These are phyloP conservation scores for Caenorhabditis sp. DNA, from an alignment of 2,888 invertebrate genomes.

Conservation along the genomic window DNA sequence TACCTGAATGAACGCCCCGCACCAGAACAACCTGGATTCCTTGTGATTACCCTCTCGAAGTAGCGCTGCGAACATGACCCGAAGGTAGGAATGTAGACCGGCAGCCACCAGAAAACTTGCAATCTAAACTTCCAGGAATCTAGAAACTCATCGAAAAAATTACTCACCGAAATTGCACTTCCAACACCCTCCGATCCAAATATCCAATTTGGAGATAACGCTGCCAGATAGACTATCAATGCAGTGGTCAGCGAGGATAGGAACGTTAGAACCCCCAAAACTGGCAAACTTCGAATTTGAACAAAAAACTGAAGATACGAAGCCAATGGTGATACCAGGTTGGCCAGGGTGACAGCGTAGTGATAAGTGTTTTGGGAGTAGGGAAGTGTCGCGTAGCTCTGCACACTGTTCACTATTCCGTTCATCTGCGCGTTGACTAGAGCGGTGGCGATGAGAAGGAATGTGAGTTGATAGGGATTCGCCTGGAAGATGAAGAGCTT, in stretches of 20 bases:
- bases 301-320: constrained; percentile 87
- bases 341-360: constrained; percentile 89
- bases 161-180: constrained; percentile 62
- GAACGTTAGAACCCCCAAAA: constrained; percentile 74
- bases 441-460: constrained; percentile 84
- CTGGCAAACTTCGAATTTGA: constrained; percentile 62
- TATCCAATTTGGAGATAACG: constrained; percentile 87
- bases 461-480: constrained; percentile 51
- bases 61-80: constrained; percentile 78
- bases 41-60: constrained; percentile 77
- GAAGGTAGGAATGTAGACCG: constrained; percentile 83
- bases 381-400: constrained; percentile 90
- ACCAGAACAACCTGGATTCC: constrained; percentile 84
- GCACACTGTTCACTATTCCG: constrained; percentile 90
- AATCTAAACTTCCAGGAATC: constrained; percentile 62
- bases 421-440: constrained; percentile 88
- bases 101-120: constrained; percentile 68
- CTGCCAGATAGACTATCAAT: constrained; percentile 88
- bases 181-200: constrained; percentile 59
- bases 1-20: constrained; percentile 84
- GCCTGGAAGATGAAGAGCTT: constrained; percentile 36
- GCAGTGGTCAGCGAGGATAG: constrained; percentile 86
- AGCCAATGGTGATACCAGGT: constrained; percentile 90
- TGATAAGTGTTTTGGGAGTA: constrained; percentile 90
- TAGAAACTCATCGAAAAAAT: too few species aligned